phyloP scores from a whole-genome alignment of 2,888 invertebrate species.

The Lasioglossum calceatum region DNA sequence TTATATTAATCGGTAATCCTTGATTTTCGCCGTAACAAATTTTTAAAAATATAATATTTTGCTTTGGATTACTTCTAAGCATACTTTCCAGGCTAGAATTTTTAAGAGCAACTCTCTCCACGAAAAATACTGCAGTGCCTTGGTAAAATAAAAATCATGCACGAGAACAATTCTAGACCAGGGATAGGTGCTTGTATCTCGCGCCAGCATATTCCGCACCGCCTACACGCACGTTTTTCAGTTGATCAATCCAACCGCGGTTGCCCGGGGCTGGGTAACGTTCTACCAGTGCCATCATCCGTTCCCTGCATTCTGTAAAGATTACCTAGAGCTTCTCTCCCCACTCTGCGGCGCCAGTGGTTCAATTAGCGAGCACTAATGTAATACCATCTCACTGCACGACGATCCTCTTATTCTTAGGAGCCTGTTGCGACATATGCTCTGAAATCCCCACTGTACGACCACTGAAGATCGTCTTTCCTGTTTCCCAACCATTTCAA shows the following conservation, averaged over 20 bases:
- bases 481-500: background rate
- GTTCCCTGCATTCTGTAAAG: background rate
- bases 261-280: background rate
- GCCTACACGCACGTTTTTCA: background rate
- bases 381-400: background rate
- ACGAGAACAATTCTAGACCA: background rate
- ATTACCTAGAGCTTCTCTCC: background rate
- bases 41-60: background rate
- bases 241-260: background rate
- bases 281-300: background rate
- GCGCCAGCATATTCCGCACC: background rate
- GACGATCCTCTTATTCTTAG: background rate
- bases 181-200: background rate
- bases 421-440: background rate
- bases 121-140: background rate
- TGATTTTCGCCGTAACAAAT: background rate
- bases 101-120: background rate
- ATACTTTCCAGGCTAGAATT: background rate
- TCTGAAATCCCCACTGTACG: background rate
- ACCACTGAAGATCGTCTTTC: background rate
- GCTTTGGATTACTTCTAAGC: background rate
- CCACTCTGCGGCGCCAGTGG: background rate
- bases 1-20: background rate
- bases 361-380: conserved; percentile 1
- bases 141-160: background rate